Base-by-base conservation (phyloP, 2,113 vertebrate species). In the Todiramphus saurophagus region DNA sequence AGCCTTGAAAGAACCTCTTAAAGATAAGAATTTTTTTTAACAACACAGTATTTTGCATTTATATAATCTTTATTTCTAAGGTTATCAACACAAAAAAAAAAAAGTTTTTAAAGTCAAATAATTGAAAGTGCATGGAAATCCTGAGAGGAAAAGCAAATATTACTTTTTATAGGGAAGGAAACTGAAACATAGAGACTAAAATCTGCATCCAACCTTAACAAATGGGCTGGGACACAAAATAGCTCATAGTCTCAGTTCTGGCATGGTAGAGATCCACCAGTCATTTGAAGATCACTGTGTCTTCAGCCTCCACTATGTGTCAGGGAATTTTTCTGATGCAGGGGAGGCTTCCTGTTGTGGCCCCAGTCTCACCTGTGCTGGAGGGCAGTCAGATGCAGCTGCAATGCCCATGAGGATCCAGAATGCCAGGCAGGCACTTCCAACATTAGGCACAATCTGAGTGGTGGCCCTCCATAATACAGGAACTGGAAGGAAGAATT, bases 281-380 rank as follows among this genome's bases (percentile, higher is more conserved):
- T 6, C 1, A 9, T 48, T 48, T 44, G 68, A 70, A 59, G 16
- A 83, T 6, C 7, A 11, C 11, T 35, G 13, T 50, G n/a, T 5
- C 37, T 78, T 28, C 80, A 72, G 28, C 7, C 23, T 50, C 5
- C 0, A 58, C 51, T 6, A 6, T 3, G 2, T 13, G 24, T 30
- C 10, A 3, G 14, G 66, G 31, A 50, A 58, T 55, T 37, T 43
- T 48, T 27, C 20, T 13, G 43, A 51, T 44, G 30, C 20, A 56
- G 44, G 15, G 1, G 5, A 72, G 39, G 20, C 7, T 58, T 72
- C 60, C 48, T 76, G n/a, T 20, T 39, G 10, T 1, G 3, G 17
- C 5, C 20, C 16, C 1, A 1, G 11, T 43, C 53, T 67, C 62
- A 35, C 8, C 33, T 4, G 1, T 19, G 16, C 9, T 0, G 0